Conservation (phyloP, 2,888 invertebrate species). For the Linnaemya vulpina region DNA sequence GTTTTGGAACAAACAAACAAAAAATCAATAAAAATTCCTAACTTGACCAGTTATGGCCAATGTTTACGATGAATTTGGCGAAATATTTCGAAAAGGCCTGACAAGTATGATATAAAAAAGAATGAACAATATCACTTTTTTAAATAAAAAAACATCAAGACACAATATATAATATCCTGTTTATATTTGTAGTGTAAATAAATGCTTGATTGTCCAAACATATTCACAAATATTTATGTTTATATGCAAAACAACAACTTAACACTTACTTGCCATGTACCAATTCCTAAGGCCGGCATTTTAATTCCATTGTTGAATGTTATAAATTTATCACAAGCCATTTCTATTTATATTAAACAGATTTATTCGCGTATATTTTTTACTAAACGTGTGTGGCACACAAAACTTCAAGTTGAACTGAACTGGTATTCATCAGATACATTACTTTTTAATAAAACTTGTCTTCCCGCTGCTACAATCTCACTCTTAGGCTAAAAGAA, state of each 20-base stretch:
- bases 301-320: conserved; percentile 84
- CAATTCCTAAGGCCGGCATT: conserved; percentile 90
- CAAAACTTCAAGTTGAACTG: conserved; percentile 34
- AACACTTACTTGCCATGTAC: conserved; percentile 91
- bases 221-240: background rate
- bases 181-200: background rate
- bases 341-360: conserved; percentile 50
- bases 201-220: background rate
- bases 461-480: conserved; percentile 6
- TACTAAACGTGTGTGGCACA: background rate
- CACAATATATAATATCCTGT: too few species aligned
- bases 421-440: conserved; percentile 33
- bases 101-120: too few species aligned
- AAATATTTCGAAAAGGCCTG: too few species aligned
- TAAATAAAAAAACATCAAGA: too few species aligned
- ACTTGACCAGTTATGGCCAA: too few species aligned
- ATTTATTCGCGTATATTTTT: background rate
- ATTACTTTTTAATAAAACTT: conserved; percentile 40
- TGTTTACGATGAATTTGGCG: too few species aligned
- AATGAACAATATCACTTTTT: too few species aligned
- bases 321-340: conserved; percentile 76
- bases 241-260: background rate
- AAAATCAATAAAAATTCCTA: too few species aligned
- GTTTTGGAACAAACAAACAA: too few species aligned
- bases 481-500: conserved; percentile 1